Conservation (phyloP, 2,797 vertebrate species). For the Zenarchopterus dispar region DNA sequence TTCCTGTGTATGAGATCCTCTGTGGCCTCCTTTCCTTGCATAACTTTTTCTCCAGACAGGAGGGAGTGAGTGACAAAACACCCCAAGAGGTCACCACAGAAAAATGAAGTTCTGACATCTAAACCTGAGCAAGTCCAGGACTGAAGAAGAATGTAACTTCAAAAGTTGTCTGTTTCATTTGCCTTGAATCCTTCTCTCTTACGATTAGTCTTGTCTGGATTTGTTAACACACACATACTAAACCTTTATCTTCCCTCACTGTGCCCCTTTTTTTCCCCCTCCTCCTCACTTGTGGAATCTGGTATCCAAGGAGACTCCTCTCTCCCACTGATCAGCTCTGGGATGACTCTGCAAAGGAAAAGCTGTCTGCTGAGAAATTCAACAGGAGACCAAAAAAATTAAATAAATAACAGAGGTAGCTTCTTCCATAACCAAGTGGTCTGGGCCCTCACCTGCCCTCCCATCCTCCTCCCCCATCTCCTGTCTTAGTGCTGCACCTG, state of each 20-base stretch:
- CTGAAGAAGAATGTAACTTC: conserved; percentile 41
- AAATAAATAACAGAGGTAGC: neutral
- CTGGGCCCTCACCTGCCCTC: conserved; percentile 38
- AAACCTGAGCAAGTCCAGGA: conserved; percentile 30
- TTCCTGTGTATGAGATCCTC: conserved; percentile 8
- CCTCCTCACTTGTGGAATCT: conserved; percentile 65
- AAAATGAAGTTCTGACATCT: conserved; percentile 37
- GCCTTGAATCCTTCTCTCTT: conserved; percentile 47
- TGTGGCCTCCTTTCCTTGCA: conserved; percentile 9
- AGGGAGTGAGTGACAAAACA: conserved; percentile 22
- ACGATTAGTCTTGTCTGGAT: conserved; percentile 58
- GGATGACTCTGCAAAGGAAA: conserved; percentile 39
- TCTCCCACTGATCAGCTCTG: conserved; percentile 50
- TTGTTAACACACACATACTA: conserved; percentile 41
- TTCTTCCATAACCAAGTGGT: conserved; percentile 23
- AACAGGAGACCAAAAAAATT: conserved; percentile 13
- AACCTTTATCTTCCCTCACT: conserved; percentile 35
- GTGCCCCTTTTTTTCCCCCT: conserved; percentile 11
- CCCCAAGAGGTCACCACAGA: conserved; percentile 31
- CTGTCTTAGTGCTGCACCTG: conserved; percentile 69
- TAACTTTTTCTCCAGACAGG: conserved; percentile 46
- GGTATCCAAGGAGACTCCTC: conserved; percentile 51
- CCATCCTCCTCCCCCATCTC: conserved; percentile 17
- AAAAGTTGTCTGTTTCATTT: conserved; percentile 52
- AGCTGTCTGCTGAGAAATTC: conserved; percentile 38